Base-by-base conservation (phyloP, 2,888 invertebrate species). In the Dorcus parallelipipedus region DNA sequence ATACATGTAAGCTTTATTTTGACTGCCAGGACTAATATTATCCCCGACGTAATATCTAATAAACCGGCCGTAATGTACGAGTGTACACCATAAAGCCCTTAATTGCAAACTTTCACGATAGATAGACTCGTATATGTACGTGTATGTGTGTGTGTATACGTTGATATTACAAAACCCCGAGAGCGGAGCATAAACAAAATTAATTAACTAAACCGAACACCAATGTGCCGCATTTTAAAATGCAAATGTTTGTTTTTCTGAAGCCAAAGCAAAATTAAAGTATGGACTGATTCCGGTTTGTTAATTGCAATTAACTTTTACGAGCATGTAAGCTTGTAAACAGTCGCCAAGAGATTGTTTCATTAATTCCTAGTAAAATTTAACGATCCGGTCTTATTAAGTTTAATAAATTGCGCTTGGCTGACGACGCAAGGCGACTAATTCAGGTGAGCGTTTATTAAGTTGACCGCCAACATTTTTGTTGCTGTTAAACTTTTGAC, bases 11-110 rank as follows among this genome's bases (percentile, higher is more conserved):
- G 73, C 71, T 72, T 71, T 72, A 73, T 73, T 74, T 59, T 73
- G 73, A 67, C 68, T 67, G 68, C 64, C 62, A 64, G 66, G 70
- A 72, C 74, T 74, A 74, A 73, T 74, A 74, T 74, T 74, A 73
- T 73, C 75, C 72, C 71, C 53, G 49, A 73, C 66, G 65, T 70
- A 71, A 70, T 71, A 72, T 73, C 71, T 72, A 74, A 73, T 72
- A 70, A 62, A 69, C 67, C 67, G 65, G 67, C 66, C 68, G 26
- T 33, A 33, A 33, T 33, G 26, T 33, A 33, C 26, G 26, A 33
- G 26, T 33, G 26, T 33, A 33, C 26, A 33, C 26, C 6, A 33
- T 33, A 33, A 33, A 33, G 26, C 26, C 26, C 26, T 33, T n/a
- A 41, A 41, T 41, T 41, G 41, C 41, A 41, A 20, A 33, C 26